Evolutionary conservation across 2,113 vertebrate species (phyloP).

Genomic region (Cinclus cinclus): DNA sequence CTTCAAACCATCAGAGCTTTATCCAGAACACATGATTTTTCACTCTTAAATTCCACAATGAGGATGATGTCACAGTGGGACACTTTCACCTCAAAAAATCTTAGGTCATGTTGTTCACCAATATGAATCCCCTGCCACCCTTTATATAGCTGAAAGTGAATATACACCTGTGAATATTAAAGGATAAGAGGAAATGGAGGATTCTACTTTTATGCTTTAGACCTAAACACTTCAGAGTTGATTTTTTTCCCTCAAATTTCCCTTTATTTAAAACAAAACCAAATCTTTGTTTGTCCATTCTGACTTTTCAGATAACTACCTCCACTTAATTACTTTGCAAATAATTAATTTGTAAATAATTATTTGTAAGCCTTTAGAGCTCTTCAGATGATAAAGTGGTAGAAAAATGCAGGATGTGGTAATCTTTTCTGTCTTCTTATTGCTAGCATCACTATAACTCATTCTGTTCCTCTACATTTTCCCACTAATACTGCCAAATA

Average conservation of each 20-base stretch:
- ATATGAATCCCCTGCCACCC: not conserved
- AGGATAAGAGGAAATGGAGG: not conserved
- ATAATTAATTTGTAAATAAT: not conserved
- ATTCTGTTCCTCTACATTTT: not conserved
- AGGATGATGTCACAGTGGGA: not conserved
- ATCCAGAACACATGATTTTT: not conserved
- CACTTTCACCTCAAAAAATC: not conserved
- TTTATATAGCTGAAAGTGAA: not conserved
- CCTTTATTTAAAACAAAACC: not conserved
- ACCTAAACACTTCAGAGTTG: not conserved
- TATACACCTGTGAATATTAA: not conserved
- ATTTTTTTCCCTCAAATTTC: not conserved
- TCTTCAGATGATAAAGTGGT: not conserved
- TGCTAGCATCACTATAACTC: not conserved
- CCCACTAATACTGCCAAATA: not conserved
- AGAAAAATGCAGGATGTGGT: not conserved
- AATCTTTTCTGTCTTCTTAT: not conserved
- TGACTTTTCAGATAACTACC: not conserved
- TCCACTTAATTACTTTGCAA: not conserved
- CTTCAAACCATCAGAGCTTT: not conserved
- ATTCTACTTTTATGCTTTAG: not conserved
- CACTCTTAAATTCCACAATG: not conserved
- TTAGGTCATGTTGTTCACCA: not conserved
- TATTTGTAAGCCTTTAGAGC: not conserved
- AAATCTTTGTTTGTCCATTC: not conserved